Base-by-base conservation (phyloP, 1,140 invertebrate genomes). In the Camponotus floridanus region DNA sequence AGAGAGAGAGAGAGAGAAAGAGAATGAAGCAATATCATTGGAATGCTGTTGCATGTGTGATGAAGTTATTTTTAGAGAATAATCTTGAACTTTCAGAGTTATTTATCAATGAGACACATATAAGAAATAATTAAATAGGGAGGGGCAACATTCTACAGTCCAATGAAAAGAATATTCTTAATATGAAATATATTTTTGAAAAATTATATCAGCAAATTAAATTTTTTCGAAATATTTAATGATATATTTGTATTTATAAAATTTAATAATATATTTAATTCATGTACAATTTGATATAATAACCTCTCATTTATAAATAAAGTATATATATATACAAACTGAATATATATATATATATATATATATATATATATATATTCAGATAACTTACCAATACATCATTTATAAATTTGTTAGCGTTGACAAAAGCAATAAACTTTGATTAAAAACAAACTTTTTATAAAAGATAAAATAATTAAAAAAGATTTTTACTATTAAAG, bases 371-470 rank as follows among this genome's bases (percentile, higher is more conserved):
- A 7, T 3, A 55, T n/a, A 21, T 59, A 3, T 59, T 59, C 55
- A 59, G 8, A 21, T 59, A 86, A 92, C 91, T 92, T 87, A 92
- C 92, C 91, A 92, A 70, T 91, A 73, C 92, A 92, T 92, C 26
- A 83, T 88, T 87, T 80, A 81, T 51, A 64, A 90, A 61, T 31
- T 68, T 80, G 59, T 81, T 65, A 51, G 4, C 6, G 4, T 51
- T 51, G 15, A 51, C 5, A 80, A 64, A 31, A 64, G 9, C 33
- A 39, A 70, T 45, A 81, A 74, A 83, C 21, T 87, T 6, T 31
- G 7, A 80, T 71, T 67, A 76, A 74, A 83, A 85, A 2, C 3
- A 9, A 83, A 39, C 76, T 76, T 36, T 26, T 76, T 59, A 51
- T 68, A 36, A n/a, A 21, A n/a, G 42, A 79, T 68, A 31, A 62